A percentile compares a stretch with the other conserved stretches of the same genome.
Conservation (phyloP, 2,797 vertebrate species). For the Austrolebias charrua region DNA sequence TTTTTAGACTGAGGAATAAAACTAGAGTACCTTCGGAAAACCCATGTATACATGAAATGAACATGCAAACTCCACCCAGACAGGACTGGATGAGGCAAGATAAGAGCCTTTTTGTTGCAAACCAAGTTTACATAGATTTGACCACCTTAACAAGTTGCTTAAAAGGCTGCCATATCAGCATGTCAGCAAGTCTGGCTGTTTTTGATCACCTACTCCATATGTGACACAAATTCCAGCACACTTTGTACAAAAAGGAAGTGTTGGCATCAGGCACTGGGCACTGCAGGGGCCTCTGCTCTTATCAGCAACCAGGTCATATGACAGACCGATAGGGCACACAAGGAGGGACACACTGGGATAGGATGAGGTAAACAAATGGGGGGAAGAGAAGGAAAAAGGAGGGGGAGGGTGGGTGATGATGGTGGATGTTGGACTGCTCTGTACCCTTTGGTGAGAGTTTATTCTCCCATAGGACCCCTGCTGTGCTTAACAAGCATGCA, state of each 20-base stretch:
- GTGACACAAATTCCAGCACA: conserved; percentile 56
- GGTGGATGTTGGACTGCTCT: conserved; percentile 51
- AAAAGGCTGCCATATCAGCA: conserved; percentile 13
- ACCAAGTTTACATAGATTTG: not conserved
- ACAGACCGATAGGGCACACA: conserved; percentile 62
- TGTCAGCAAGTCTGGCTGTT: conserved; percentile 53
- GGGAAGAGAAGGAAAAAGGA: conserved; percentile 20
- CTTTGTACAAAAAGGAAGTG: conserved; percentile 66
- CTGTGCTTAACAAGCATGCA: conserved; percentile 76
- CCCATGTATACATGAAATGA: not conserved
- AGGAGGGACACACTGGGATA: conserved; percentile 52
- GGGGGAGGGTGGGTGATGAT: conserved; percentile 16
- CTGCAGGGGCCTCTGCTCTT: conserved; percentile 65
- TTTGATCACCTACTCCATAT: conserved; percentile 65
- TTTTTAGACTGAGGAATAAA: not conserved
- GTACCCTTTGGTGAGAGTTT: conserved; percentile 65
- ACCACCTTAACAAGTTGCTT: not conserved
- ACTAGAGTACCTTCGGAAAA: not conserved
- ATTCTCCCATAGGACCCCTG: conserved; percentile 75
- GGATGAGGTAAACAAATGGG: conserved; percentile 46
- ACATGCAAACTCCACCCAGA: not conserved
- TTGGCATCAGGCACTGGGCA: conserved; percentile 70
- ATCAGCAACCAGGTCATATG: conserved; percentile 72
- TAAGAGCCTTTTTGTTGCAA: too few species aligned
- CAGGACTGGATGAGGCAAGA: too few species aligned